A percentile compares a stretch with the other conserved stretches of the same genome.
Evolutionary conservation across 2,888 invertebrate genomes (phyloP).

Genomic region (Mimas tiliae): DNA sequence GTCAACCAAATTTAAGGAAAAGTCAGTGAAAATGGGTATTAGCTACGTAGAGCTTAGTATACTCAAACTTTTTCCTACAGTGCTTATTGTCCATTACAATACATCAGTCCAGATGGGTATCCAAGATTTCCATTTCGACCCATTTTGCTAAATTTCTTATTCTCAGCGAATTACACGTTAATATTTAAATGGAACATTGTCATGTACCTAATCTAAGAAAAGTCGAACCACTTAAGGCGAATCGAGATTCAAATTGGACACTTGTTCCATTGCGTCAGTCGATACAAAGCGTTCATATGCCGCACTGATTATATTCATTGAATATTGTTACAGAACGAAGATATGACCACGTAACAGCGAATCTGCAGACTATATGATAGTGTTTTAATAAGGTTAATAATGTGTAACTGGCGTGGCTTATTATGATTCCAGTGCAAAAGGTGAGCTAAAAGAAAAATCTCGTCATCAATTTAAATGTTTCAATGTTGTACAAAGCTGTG

Average conservation of each 20-base stretch:
- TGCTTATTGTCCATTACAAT: too few species aligned
- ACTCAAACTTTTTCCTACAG: too few species aligned
- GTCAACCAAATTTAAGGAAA: too few species aligned
- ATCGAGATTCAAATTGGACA: conserved; percentile 80
- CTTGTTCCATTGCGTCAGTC: conserved; percentile 77
- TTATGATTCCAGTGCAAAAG: conserved; percentile 40
- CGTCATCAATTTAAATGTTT: conserved; percentile 39
- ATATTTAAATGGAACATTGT: conserved; percentile 19
- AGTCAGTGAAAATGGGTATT: too few species aligned
- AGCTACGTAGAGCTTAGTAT: too few species aligned
- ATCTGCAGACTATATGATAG: conserved; percentile 63
- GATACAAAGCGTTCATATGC: conserved; percentile 68
- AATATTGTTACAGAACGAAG: conserved; percentile 61
- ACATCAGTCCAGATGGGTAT: too few species aligned
- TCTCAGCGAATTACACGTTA: conserved; percentile 13
- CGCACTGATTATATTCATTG: conserved; percentile 75
- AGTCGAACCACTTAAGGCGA: conserved; percentile 77
- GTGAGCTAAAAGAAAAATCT: conserved; percentile 37
- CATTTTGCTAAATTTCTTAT: conserved; percentile 6
- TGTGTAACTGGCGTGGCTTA: conserved; percentile 53
- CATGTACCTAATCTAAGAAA: conserved; percentile 69
- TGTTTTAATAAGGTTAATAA: conserved; percentile 72
- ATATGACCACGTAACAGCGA: conserved; percentile 70
- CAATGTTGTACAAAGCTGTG: conserved; percentile 33
- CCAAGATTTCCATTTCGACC: too few species aligned